Conservation (phyloP, 2,113 vertebrate species). For the Hippolais icterina region DNA sequence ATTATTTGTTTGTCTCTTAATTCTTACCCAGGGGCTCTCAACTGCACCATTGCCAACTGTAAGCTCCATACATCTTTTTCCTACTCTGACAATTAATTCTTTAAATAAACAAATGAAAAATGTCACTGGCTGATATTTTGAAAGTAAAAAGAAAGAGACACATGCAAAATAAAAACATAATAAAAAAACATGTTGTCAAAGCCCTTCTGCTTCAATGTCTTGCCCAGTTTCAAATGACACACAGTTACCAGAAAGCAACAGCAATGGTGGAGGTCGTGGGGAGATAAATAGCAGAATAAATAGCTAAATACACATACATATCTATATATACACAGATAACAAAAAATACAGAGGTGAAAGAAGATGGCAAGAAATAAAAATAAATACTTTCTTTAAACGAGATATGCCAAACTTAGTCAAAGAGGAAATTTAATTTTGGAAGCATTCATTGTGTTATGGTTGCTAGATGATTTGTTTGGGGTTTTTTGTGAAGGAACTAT, state of each 20-base stretch:
- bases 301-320: not conserved
- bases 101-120: not conserved
- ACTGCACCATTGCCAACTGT: not conserved
- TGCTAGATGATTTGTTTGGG: not conserved
- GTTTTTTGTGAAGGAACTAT: not conserved
- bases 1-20: not conserved
- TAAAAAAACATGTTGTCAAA: not conserved
- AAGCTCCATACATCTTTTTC: not conserved
- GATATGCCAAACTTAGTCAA: not conserved
- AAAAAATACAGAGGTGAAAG: not conserved
- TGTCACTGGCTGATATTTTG: not conserved
- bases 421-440: not conserved
- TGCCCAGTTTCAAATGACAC: not conserved
- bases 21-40: not conserved
- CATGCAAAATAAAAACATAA: not conserved
- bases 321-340: not conserved
- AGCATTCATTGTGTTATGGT: not conserved
- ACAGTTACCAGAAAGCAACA: not conserved
- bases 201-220: not conserved
- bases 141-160: not conserved
- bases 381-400: not conserved
- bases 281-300: not conserved
- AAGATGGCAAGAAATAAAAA: not conserved
- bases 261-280: not conserved
- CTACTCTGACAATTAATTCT: not conserved